Base-by-base conservation (phyloP, 1,140 invertebrate species). In the Anastatus disparis region DNA sequence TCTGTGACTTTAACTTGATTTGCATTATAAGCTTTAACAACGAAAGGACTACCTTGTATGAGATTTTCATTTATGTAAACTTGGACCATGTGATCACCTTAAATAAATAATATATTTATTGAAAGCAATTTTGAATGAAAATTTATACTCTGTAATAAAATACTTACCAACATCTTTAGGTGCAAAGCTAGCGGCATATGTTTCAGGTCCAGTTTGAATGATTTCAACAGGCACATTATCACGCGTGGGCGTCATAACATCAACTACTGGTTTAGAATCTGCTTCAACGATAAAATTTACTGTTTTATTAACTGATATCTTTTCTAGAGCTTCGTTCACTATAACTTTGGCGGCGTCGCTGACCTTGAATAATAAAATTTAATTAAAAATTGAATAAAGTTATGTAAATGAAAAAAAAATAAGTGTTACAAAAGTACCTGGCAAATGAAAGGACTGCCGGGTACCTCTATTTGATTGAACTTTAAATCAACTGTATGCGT, bases 391-490 rank as follows among this genome's bases (percentile, higher is more conserved):
- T 48, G 3, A 48, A 48, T 20, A 48, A n/a, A 20, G 20, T 20
- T 17, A 20, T 20, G 20, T 22, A 48, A 6, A 48, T 6, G 2
- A 48, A 15, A 22, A 22, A 48, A 22, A 48, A 15, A 3, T 20
- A 48, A n/a, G 40, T 6, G 20, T 22, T 12, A 27, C 8, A 15
- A 46, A 53, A 15, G 20, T 72, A 93, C 90, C 17, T 90, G 87
- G 75, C 93, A 94, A 35, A 87, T 91, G 76, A 94, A 94, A 0
- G 93, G 93, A 68, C 90, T 92, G 72, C 96, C 96, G 59, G 95
- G 96, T 8, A 99, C 96, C 84, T 96, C 93, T 81, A 98, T 94
- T 12, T 94, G 94, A 81, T 99, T 99, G 84, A 99, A 99, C 64
- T 95, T 90, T 29, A 99, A 87, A 81, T 98, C 94, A 4, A 98